phyloP scores from a whole-genome alignment of 1,140 invertebrate genomes.

The Metaphire vulgaris region DNA sequence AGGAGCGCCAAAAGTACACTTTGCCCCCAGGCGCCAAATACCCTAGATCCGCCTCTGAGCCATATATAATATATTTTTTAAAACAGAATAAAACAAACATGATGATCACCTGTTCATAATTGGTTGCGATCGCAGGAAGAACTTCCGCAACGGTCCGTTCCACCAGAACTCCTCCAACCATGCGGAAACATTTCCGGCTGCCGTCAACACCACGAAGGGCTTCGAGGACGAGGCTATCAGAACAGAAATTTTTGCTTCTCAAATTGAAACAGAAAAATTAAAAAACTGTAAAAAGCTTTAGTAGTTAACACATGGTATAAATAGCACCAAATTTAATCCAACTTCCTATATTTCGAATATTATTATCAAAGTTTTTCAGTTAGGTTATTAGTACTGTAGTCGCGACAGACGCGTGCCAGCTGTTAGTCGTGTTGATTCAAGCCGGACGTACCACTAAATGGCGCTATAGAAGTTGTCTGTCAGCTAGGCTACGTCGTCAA shows the following conservation, averaged over 20 bases:
- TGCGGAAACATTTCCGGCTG: slow-evolving; percentile 81
- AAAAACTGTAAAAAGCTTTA: neutral
- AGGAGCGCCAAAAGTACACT: no score
- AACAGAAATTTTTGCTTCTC: slow-evolving; percentile 14
- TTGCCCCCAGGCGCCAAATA: no score
- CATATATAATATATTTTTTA: no score
- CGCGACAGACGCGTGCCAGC: neutral
- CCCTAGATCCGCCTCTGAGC: no score
- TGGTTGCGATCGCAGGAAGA: slow-evolving; percentile 71
- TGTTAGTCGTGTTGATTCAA: no score
- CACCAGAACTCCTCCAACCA: slow-evolving; percentile 87
- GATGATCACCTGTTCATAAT: slow-evolving; percentile 66
- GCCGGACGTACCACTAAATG: no score
- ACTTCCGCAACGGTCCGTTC: slow-evolving; percentile 87
- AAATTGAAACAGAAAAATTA: neutral
- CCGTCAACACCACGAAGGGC: slow-evolving; percentile 78
- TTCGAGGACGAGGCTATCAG: slow-evolving; percentile 82
- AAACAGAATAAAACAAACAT: no score
- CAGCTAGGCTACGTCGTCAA: no score
- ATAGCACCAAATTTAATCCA: neutral
- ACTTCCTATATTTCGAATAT: neutral
- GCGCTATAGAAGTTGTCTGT: no score
- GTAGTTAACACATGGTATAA: neutral
- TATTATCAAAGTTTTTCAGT: neutral
- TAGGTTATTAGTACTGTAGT: neutral